These are phyloP conservation scores for Metallyticus violacea DNA, from an alignment of 2,888 invertebrate genomes.

Conservation along the genomic window DNA sequence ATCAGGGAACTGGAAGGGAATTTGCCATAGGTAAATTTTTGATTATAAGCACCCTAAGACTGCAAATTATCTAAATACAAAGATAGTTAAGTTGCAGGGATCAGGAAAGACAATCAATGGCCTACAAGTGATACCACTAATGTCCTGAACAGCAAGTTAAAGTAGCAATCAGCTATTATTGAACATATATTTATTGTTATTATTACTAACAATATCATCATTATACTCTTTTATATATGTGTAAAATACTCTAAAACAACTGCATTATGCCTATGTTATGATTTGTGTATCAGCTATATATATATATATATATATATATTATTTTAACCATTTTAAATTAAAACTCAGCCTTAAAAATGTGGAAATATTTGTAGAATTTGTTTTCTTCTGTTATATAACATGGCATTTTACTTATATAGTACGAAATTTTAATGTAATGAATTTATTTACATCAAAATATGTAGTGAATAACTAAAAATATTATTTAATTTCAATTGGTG, in stretches of 20 bases:
- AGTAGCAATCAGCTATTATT: neutral
- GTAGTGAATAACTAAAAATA: neutral
- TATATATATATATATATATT: neutral
- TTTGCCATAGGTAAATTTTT: neutral
- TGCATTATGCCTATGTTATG: neutral
- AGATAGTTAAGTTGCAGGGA: neutral
- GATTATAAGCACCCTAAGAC: neutral
- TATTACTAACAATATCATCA: neutral
- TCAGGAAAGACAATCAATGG: neutral
- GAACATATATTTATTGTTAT: neutral
- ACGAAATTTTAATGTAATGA: too few species aligned
- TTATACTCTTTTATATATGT: neutral
- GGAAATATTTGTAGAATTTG: neutral
- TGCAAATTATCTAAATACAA: neutral
- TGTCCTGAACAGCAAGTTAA: neutral
- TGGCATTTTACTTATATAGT: neutral
- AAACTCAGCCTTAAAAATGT: neutral
- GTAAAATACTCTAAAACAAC: neutral
- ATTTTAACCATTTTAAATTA: neutral
- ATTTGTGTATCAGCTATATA: neutral
- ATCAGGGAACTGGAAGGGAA: neutral
- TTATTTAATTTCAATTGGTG: neutral
- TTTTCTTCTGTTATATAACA: neutral
- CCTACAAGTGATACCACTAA: neutral
- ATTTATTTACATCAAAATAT: neutral